phyloP scores from a whole-genome alignment of 2,113 vertebrate species.

The Campylorhamphus procurvoides region DNA sequence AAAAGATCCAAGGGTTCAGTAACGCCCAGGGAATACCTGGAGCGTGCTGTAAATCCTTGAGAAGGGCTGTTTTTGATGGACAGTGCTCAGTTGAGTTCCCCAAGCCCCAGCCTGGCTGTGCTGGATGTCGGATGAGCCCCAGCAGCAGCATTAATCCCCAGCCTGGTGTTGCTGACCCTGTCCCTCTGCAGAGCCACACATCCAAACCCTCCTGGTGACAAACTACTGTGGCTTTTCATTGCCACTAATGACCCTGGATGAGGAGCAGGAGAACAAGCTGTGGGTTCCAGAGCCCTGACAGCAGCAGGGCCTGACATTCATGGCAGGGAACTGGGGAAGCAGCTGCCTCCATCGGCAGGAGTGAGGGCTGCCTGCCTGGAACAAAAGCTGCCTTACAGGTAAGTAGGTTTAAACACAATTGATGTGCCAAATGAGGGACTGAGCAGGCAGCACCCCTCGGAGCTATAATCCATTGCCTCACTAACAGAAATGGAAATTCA shows the following conservation, averaged over 20 bases:
- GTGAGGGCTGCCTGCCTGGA: not conserved
- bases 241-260: rapidly evolving
- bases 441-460: slow-evolving; percentile 34
- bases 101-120: not conserved
- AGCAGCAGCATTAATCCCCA: not conserved
- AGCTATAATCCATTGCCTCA: slow-evolving; percentile 30
- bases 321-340: not conserved
- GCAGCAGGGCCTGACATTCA: not conserved
- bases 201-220: not conserved
- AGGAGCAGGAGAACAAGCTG: not conserved
- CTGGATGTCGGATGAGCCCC: not conserved
- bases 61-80: not conserved
- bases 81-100: not conserved
- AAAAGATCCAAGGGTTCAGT: not conserved
- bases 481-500: slow-evolving; percentile 67
- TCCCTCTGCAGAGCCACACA: not conserved
- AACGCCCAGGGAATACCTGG: not conserved
- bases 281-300: not conserved
- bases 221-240: rapidly evolving
- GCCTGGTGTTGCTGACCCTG: rapidly evolving
- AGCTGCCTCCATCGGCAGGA: not conserved
- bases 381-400: not conserved
- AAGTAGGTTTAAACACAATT: not conserved
- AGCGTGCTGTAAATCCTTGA: not conserved
- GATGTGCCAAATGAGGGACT: slow-evolving; percentile 19